Conservation (phyloP, 2,888 invertebrate species). For the Drosophila affinis region DNA sequence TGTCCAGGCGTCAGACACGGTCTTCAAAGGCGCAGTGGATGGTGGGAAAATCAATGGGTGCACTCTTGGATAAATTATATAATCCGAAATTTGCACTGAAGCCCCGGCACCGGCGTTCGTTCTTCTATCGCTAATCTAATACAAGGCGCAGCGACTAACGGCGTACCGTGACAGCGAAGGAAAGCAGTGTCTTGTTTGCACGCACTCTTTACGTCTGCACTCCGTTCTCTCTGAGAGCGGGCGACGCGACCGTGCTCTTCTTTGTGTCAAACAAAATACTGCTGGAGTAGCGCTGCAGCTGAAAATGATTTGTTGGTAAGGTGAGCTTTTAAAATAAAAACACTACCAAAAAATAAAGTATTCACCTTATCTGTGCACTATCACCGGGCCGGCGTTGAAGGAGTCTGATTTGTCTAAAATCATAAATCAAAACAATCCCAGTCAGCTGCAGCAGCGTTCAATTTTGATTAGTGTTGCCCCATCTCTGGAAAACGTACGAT, state of each 20-base stretch:
- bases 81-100: slow-evolving; percentile 7
- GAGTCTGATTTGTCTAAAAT: neutral
- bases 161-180: slow-evolving; percentile 30
- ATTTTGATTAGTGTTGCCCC: neutral
- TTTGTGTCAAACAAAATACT: neutral
- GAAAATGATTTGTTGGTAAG: neutral
- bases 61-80: slow-evolving; percentile 27
- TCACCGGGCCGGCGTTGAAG: neutral
- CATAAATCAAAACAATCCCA: neutral
- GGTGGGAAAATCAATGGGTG: slow-evolving; percentile 52
- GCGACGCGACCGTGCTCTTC: neutral
- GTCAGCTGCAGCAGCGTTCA: neutral
- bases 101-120: neutral
- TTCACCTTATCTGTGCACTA: neutral
- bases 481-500: neutral
- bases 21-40: slow-evolving; percentile 2
- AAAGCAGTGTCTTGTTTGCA: slow-evolving; percentile 71
- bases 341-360: neutral
- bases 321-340: neutral
- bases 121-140: neutral
- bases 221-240: slow-evolving; percentile 1
- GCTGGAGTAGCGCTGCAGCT: neutral
- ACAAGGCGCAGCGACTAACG: slow-evolving; percentile 30
- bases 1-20: slow-evolving; percentile 35
- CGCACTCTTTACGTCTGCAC: slow-evolving; percentile 39